Evolutionary conservation across 2,888 invertebrate species (phyloP).

Genomic region (Amphipoea lucens): DNA sequence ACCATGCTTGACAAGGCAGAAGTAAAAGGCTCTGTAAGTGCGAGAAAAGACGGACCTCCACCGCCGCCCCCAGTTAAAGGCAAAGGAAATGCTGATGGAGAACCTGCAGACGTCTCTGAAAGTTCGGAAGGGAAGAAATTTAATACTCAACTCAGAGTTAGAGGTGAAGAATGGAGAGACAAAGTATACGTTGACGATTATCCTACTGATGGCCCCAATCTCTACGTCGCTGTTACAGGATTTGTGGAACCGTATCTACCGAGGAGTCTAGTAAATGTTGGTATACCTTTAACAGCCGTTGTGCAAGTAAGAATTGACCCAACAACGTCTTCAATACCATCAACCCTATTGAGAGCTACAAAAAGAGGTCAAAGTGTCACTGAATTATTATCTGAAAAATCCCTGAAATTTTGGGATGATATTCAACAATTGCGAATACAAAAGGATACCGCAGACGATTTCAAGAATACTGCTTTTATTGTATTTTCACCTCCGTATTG

Average conservation of each 20-base stretch:
- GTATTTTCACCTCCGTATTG: conserved; percentile 85
- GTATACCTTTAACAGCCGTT: conserved; percentile 82
- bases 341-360: conserved; percentile 74
- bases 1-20: conserved; percentile 82
- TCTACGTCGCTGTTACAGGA: conserved; percentile 89
- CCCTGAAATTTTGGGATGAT: conserved; percentile 82
- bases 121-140: conserved; percentile 81
- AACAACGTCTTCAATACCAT: conserved; percentile 72
- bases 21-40: conserved; percentile 78
- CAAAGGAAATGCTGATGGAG: conserved; percentile 73
- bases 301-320: conserved; percentile 85
- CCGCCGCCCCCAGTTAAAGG: conserved; percentile 62
- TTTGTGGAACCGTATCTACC: conserved; percentile 83
- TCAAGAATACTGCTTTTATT: conserved; percentile 85
- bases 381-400: conserved; percentile 78
- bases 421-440: conserved; percentile 80
- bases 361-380: conserved; percentile 85
- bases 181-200: conserved; percentile 89
- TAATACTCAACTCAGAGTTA: conserved; percentile 85
- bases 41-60: conserved; percentile 62
- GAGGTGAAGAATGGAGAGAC: conserved; percentile 90
- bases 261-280: conserved; percentile 79
- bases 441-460: conserved; percentile 74
- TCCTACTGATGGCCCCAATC: conserved; percentile 88
- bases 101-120: conserved; percentile 24